Conservation (phyloP, 1,140 invertebrate species). For the Pissodes strobi region DNA sequence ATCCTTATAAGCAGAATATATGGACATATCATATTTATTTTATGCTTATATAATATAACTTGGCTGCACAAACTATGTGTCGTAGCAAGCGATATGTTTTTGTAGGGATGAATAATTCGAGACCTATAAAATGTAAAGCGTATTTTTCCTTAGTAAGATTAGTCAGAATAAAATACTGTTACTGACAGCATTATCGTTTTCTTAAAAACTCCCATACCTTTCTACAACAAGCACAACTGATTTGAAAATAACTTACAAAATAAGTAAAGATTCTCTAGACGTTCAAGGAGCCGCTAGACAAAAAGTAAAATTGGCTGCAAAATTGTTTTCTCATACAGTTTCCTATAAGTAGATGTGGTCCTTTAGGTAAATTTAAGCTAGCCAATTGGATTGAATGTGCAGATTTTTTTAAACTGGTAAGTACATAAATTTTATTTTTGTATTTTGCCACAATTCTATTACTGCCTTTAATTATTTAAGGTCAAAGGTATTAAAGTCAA, state of each 20-base stretch:
- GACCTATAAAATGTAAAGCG: no score
- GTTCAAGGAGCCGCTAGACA: neutral
- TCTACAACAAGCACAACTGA: conserved; percentile 17
- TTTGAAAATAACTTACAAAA: conserved; percentile 20
- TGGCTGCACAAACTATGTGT: no score
- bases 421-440: neutral
- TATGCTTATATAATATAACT: no score
- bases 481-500: conserved; percentile 29
- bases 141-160: no score
- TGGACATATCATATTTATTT: no score
- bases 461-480: conserved; percentile 7
- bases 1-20: no score
- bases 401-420: conserved; percentile 21
- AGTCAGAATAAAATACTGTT: no score
- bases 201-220: no score
- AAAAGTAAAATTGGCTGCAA: conserved; percentile 16
- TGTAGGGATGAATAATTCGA: no score
- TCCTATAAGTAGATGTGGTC: conserved; percentile 20
- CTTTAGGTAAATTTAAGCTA: no score
- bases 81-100: no score
- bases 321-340: conserved; percentile 19
- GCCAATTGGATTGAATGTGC: conserved; percentile 20
- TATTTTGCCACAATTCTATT: neutral
- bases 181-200: no score
- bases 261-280: conserved; percentile 12